Evolutionary conservation across 2,113 vertebrate genomes (phyloP), one percentile per base, ranked within the genome.

Genomic region (Mus musculus): DNA sequence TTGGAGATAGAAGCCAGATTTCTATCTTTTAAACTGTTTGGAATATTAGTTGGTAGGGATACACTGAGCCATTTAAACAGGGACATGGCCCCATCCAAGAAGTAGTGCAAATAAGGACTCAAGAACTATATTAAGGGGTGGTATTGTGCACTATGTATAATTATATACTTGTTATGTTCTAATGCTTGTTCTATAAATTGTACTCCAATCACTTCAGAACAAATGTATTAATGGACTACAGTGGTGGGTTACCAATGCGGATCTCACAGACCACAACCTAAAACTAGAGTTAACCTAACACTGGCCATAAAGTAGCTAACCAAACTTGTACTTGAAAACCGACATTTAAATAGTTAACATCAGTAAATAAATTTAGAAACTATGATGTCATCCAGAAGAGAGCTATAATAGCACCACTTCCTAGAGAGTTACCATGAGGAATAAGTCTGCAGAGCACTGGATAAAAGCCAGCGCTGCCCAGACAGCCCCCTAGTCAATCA

Each of bases 161-260:
- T 30, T 39, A 19, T 10, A 22, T 56, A 24, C n/a, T 52, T 81
- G 52, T n/a, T 89, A 95, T 87, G 52, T 63, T 94, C 77, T 92
- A 95, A 90, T 72, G 39, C 90, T 93, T 84, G 54, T 72, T 93
- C 96, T 65, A 86, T n/a, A 95, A 85, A 86, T 90, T 84, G 36
- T 54, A 54, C 13, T 54, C 96, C 86, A 95, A 93, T 87, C 88
- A 93, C 56, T 89, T 88, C 88, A 65, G 33, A 73, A 91, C 80
- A 88, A 92, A 88, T 30, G 6, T 86, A 82, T 16, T 72, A 33
- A 67, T 63, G 39, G 42, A 86, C 19, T 93, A 93, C 77, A 26
- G 72, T 28, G 54, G 93, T 87, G 46, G 69, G 39, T 95, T 82
- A 80, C 42, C 36, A 95, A 26, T n/a, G 46, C 67, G 49, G 52